Evolutionary conservation across 2,888 invertebrate genomes (phyloP).

Genomic region (Griposia aprilina): DNA sequence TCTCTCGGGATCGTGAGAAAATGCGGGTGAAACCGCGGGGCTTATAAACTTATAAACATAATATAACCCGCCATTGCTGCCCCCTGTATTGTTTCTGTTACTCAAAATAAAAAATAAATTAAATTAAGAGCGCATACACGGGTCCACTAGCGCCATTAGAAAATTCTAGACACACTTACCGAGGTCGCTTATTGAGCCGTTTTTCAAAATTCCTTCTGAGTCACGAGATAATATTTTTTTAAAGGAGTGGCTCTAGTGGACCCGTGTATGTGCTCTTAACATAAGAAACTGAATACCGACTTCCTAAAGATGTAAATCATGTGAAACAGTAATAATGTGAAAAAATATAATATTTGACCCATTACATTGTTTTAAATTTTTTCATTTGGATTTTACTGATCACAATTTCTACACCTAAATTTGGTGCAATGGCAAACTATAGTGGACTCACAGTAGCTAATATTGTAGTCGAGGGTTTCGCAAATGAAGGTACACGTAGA

Average conservation of each 20-base stretch:
- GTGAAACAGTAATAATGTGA: background rate
- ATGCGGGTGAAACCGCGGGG: too few relatives aligned
- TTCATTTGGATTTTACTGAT: background rate
- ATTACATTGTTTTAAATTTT: too few relatives aligned
- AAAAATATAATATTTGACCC: background rate
- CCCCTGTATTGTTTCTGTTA: background rate
- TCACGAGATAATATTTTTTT: too few relatives aligned
- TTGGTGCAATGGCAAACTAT: conserved; percentile 13
- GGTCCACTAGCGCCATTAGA: too few relatives aligned
- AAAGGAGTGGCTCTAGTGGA: too few relatives aligned
- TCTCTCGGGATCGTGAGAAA: too few relatives aligned
- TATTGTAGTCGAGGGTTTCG: background rate
- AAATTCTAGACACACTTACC: too few relatives aligned
- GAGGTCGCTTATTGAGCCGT: too few relatives aligned
- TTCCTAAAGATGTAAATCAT: background rate
- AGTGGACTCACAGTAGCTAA: conserved; percentile 6
- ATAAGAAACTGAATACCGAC: background rate
- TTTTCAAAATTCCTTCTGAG: too few relatives aligned
- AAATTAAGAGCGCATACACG: too few relatives aligned
- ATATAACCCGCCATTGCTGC: background rate
- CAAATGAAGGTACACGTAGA: conserved; percentile 1
- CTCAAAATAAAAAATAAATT: background rate
- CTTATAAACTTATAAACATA: too few relatives aligned
- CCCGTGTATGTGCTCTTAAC: too few relatives aligned
- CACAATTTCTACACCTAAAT: conserved; percentile 21